A percentile compares a stretch with the other conserved stretches of the same genome.
These are phyloP conservation scores for Pollenia labialis DNA, from an alignment of 2,888 invertebrate species.

Conservation along the genomic window DNA sequence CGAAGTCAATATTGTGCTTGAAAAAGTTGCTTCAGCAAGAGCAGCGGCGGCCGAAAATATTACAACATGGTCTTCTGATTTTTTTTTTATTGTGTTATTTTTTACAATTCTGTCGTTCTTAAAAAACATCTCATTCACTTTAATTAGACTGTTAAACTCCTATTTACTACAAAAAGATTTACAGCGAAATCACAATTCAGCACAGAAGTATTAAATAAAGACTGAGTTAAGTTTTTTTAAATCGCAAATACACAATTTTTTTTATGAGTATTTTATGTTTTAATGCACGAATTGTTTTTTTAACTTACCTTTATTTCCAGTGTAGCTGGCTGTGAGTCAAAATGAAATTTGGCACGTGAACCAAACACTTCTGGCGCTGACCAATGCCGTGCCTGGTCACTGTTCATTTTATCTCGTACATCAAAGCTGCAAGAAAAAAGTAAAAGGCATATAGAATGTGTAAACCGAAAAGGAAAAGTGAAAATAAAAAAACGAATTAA, in stretches of 20 bases:
- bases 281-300: not conserved
- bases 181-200: no score
- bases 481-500: slow-evolving; percentile 23
- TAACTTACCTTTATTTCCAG: slow-evolving; percentile 87
- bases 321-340: slow-evolving; percentile 91
- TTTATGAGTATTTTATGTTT: not conserved
- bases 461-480: slow-evolving; percentile 39
- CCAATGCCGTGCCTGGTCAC: slow-evolving; percentile 91
- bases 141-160: no score
- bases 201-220: not conserved
- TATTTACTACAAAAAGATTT: no score
- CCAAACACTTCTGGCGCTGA: slow-evolving; percentile 94
- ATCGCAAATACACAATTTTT: no score
- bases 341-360: slow-evolving; percentile 92
- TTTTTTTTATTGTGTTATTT: no score
- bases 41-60: no score
- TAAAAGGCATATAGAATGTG: slow-evolving; percentile 18
- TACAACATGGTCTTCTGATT: no score
- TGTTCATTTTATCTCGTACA: slow-evolving; percentile 92
- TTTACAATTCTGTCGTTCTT: no score
- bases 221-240: not conserved
- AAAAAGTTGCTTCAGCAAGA: no score
- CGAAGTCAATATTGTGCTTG: no score
- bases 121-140: no score
- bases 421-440: slow-evolving; percentile 88